These are phyloP conservation scores for Druceiella hillmani DNA, from an alignment of 2,888 invertebrate species.

Conservation along the genomic window DNA sequence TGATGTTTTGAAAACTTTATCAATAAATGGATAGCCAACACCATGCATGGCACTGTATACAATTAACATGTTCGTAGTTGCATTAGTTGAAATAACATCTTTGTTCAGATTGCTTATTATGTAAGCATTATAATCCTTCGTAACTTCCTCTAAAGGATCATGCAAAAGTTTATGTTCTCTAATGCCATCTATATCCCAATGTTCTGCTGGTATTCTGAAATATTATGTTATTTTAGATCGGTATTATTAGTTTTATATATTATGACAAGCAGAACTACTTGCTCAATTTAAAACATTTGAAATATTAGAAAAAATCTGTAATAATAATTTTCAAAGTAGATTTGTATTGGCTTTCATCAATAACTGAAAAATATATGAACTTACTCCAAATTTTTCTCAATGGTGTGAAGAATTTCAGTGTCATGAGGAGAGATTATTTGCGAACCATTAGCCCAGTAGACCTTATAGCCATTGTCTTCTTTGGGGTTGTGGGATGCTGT, in stretches of 20 bases:
- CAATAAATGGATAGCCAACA: conserved; percentile 79
- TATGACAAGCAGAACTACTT: too few relatives aligned
- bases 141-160: conserved; percentile 68
- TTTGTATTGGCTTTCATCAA: too few relatives aligned
- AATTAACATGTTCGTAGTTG: conserved; percentile 55
- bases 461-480: conserved; percentile 96
- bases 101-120: conserved; percentile 51
- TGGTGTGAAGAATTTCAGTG: conserved; percentile 73
- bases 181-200: conserved; percentile 71
- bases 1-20: conserved; percentile 66
- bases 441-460: conserved; percentile 92
- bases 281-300: background rate
- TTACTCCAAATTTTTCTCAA: conserved; percentile 65
- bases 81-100: conserved; percentile 50
- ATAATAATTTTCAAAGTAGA: too few relatives aligned
- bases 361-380: too few relatives aligned
- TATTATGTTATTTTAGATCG: background rate
- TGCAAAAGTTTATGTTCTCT: conserved; percentile 47
- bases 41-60: conserved; percentile 99
- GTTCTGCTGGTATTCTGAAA: conserved; percentile 60
- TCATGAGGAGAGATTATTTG: conserved; percentile 95
- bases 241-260: too few relatives aligned
- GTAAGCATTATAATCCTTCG: conserved; percentile 59
- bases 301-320: background rate
- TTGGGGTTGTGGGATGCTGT: conserved; percentile 96